Conservation (phyloP, 2,888 invertebrate genomes). For the Thereva nobilitata region DNA sequence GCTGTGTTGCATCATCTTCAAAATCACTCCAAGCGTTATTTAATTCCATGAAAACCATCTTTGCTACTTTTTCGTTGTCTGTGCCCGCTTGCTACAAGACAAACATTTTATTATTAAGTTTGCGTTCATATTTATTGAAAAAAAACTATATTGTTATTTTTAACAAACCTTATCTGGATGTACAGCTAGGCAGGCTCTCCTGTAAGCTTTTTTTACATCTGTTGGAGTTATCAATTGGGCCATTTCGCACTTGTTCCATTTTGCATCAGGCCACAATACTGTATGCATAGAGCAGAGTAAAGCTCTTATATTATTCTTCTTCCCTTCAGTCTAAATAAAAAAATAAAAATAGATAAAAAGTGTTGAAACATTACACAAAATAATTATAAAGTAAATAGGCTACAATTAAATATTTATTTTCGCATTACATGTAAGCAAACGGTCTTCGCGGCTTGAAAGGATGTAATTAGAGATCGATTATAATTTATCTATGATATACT, state of each 20-base stretch:
- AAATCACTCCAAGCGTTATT: conserved; percentile 99
- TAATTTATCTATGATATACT: no score
- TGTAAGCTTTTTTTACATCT: conserved; percentile 95
- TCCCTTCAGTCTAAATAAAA: conserved; percentile 81
- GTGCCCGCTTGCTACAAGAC: conserved; percentile 85
- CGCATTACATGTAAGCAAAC: no score
- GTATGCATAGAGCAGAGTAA: conserved; percentile 91
- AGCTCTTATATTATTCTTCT: conserved; percentile 94
- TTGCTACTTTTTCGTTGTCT: conserved; percentile 89
- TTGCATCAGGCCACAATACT: conserved; percentile 89
- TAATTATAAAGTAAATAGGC: no score
- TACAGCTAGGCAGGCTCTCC: conserved; percentile 93
- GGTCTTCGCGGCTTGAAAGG: no score
- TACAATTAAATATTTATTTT: no score
- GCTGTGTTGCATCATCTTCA: conserved; percentile 76
- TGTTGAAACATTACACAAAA: no score
- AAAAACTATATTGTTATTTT: not conserved
- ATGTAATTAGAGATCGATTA: no score
- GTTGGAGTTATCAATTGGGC: conserved; percentile 86
- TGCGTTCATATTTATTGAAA: no score
- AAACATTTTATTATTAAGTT: conserved; percentile 43
- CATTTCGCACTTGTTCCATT: conserved; percentile 95
- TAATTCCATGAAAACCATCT: conserved; percentile 96
- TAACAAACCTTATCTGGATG: conserved; percentile 94
- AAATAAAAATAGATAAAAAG: conserved; percentile 33